These are phyloP conservation scores for Onthophagus taurus DNA, from an alignment of 1,140 invertebrate genomes.

Conservation along the genomic window DNA sequence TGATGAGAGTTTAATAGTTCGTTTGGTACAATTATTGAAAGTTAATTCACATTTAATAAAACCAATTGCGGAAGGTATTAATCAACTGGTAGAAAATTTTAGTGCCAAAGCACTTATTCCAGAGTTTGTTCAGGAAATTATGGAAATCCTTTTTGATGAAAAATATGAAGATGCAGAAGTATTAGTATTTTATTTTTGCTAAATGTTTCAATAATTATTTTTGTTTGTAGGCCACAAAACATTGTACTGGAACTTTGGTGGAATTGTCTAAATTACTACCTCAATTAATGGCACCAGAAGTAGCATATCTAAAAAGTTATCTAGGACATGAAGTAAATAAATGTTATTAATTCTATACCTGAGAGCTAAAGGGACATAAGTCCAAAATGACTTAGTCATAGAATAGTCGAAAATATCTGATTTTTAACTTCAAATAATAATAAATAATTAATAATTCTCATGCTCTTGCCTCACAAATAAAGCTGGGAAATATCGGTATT, in stretches of 20 bases:
- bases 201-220: background rate
- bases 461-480: too few species aligned
- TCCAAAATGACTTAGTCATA: too few species aligned
- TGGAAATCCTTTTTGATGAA: constrained; percentile 47
- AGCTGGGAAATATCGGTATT: too few species aligned
- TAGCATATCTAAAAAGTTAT: constrained; percentile 28
- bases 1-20: constrained; percentile 45
- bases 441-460: too few species aligned
- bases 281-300: constrained; percentile 46
- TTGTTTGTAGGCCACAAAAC: constrained; percentile 41
- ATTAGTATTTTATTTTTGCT: background rate
- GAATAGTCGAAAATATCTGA: too few species aligned
- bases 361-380: too few species aligned
- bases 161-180: constrained; percentile 35
- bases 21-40: constrained; percentile 54
- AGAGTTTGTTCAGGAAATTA: constrained; percentile 58
- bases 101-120: constrained; percentile 48
- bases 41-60: constrained; percentile 53
- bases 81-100: constrained; percentile 47
- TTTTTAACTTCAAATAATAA: too few species aligned
- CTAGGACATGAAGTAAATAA: constrained; percentile 18
- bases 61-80: constrained; percentile 49
- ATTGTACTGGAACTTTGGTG: constrained; percentile 52
- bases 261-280: constrained; percentile 51
- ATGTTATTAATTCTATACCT: too few species aligned